Conservation (phyloP, 2,888 invertebrate genomes). For the Nephrotoma appendiculata region DNA sequence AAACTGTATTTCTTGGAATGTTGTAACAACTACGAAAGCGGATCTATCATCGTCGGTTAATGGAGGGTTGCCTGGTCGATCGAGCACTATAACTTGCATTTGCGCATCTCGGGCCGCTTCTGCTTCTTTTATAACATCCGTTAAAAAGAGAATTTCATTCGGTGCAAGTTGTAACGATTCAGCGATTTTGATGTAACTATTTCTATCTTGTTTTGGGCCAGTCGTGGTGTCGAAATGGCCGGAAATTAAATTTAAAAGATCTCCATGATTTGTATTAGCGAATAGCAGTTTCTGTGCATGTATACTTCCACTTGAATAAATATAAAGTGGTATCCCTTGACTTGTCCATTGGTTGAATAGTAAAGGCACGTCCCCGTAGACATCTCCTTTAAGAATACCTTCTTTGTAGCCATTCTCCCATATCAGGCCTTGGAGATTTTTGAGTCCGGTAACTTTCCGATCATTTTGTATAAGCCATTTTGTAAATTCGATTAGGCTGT, state of each 20-base stretch:
- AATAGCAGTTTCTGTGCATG: constrained; percentile 83
- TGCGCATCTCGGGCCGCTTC: constrained; percentile 67
- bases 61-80: constrained; percentile 64
- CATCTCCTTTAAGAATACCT: constrained; percentile 73
- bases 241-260: constrained; percentile 54
- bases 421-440: constrained; percentile 80
- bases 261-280: constrained; percentile 57
- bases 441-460: constrained; percentile 64
- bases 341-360: constrained; percentile 59
- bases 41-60: constrained; percentile 43
- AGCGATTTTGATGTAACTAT: constrained; percentile 67
- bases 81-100: constrained; percentile 49
- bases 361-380: constrained; percentile 71
- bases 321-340: constrained; percentile 53
- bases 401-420: constrained; percentile 73
- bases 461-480: constrained; percentile 70
- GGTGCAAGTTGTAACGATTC: constrained; percentile 46
- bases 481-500: constrained; percentile 53
- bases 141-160: constrained; percentile 67
- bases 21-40: constrained; percentile 41
- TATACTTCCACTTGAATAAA: constrained; percentile 87
- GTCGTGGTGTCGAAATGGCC: constrained; percentile 78
- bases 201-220: constrained; percentile 62
- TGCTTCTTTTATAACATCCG: constrained; percentile 77
- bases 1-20: constrained; percentile 38